Percentiles rank a stretch among this genome's conserved stretches.
phyloP scores from a whole-genome alignment of 2,797 vertebrate genomes.

The Enteromius argenteus region DNA sequence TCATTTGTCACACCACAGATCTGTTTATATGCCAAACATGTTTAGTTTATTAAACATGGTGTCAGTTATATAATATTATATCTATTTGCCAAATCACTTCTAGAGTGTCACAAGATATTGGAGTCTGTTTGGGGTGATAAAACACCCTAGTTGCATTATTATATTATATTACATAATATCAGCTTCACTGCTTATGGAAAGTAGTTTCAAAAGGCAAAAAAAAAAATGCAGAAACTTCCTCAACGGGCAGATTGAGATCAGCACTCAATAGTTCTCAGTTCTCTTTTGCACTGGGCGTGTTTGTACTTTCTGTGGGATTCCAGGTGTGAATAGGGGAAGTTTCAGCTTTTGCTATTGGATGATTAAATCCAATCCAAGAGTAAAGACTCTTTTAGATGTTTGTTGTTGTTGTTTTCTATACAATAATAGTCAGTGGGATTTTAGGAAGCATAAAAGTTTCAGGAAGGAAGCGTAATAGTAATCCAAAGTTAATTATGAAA shows the following conservation, averaged over 20 bases:
- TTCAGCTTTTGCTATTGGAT: background rate
- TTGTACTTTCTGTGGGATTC: background rate
- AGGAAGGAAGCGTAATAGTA: background rate
- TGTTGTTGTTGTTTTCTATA: background rate
- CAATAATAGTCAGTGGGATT: background rate
- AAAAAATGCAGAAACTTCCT: background rate
- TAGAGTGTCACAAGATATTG: background rate
- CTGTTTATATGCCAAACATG: background rate
- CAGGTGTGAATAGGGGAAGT: slow-evolving; percentile 19
- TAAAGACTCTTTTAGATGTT: background rate
- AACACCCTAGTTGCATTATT: background rate
- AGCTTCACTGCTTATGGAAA: background rate
- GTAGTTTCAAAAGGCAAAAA: slow-evolving; percentile 19
- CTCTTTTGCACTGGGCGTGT: background rate
- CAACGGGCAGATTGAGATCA: background rate
- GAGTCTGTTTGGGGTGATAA: background rate
- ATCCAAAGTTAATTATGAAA: background rate
- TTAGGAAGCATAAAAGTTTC: background rate
- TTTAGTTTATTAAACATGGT: background rate
- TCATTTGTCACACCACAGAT: background rate
- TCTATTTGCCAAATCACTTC: background rate
- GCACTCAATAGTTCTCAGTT: background rate
- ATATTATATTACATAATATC: background rate
- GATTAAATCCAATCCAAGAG: background rate
- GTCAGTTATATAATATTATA: background rate